Evolutionary conservation across 2,888 invertebrate species (phyloP), one percentile per base, ranked within the genome.

Genomic region (Leptopilina syphax): DNA sequence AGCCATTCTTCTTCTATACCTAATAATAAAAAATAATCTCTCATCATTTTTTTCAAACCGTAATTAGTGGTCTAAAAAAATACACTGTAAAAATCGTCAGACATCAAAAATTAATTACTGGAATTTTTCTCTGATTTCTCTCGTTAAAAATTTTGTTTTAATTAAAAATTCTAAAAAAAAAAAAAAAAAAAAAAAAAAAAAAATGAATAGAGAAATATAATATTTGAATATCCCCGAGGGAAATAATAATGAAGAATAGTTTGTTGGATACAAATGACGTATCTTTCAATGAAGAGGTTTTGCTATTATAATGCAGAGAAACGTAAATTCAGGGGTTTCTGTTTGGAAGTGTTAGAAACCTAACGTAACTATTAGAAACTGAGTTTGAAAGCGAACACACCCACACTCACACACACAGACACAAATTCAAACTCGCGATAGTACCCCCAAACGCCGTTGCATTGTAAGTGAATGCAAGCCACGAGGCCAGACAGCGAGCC

Each of bases 401-500:
- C 34, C 3, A 34, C 44, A 81, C 79, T 77, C 83, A 81, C 83
- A 80, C 9, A 50, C 50, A 50, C 12, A 50, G 50, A 50, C 50
- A 83, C 77, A 81, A 73, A 79, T 85, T 84, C 85, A 85, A 84
- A 81, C 85, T 83, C 81, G 83, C 86, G 88, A 89, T 89, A 87
- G 86, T 86, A 84, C 44, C 85, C 83, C 34, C 34, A 34, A 83
- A 85, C 86, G 84, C 84, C 84, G 84, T 44, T 77, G 84, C 86
- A 87, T 88, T 88, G 87, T 88, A 86, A 86, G 84, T 87, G 87
- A 89, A 89, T 88, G 86, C 87, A 80, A 81, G 84, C 78, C 81
- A 83, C 86, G 85, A 85, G 85, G 82, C 83, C 84, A 86, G 87
- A 88, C 87, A 86, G 86, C 83, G 85, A 84, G 87, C 89, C 90